phyloP scores from a whole-genome alignment of 1,140 invertebrate species.

The Elymnias hypermnestra region DNA sequence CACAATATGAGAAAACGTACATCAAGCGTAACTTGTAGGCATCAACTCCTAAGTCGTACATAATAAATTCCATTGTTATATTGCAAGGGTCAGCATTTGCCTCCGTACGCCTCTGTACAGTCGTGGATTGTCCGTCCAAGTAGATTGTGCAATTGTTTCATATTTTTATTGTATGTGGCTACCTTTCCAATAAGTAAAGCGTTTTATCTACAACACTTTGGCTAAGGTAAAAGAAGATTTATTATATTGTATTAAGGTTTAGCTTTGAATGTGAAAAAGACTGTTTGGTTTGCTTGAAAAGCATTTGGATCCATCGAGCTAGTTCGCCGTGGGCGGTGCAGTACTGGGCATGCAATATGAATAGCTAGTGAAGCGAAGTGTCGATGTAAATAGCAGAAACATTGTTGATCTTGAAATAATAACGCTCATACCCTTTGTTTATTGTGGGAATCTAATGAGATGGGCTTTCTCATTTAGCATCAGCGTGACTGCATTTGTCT shows the following conservation, averaged over 20 bases:
- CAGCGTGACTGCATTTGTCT: conserved; percentile 8
- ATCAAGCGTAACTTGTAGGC: conserved; percentile 16
- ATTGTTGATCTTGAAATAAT: conserved; percentile 38
- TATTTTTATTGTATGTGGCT: conserved; percentile 52
- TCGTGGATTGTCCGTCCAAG: conserved; percentile 46
- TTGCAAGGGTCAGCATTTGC: conserved; percentile 47
- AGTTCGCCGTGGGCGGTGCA: conserved; percentile 62
- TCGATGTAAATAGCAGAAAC: conserved; percentile 46
- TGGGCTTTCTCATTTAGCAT: conserved; percentile 32
- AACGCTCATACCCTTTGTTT: conserved; percentile 39
- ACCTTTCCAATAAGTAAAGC: conserved; percentile 4
- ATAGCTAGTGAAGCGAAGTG: conserved; percentile 50
- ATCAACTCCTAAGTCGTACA: conserved; percentile 24
- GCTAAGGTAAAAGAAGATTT: conserved; percentile 3
- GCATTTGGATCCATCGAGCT: conserved; percentile 44
- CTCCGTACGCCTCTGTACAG: conserved; percentile 34
- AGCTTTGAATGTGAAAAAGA: conserved; percentile 8
- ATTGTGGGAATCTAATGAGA: conserved; percentile 39
- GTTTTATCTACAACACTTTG: background rate
- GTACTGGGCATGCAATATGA: conserved; percentile 66
- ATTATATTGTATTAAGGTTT: conserved; percentile 2
- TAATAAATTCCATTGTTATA: conserved; percentile 44
- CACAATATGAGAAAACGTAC: conserved; percentile 24
- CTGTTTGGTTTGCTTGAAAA: conserved; percentile 24
- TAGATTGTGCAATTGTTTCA: conserved; percentile 66